These are phyloP conservation scores for Drosophila micromelanica DNA, from an alignment of 1,140 invertebrate species.

Conservation along the genomic window DNA sequence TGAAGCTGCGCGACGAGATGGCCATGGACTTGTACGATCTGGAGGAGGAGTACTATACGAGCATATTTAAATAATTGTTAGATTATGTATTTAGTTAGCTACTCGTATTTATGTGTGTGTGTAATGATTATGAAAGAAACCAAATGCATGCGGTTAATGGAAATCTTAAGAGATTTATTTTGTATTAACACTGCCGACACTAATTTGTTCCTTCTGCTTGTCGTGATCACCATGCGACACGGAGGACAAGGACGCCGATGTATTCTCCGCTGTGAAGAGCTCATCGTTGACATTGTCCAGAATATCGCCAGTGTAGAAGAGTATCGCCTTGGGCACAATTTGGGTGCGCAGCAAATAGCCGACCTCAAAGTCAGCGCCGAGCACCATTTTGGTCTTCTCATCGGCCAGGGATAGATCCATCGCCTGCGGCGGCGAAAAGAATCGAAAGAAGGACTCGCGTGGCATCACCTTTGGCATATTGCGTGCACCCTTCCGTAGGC, in stretches of 20 bases:
- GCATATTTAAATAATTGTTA: slow-evolving; percentile 91
- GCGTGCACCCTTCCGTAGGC: slow-evolving; percentile 96
- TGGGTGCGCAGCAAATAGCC: slow-evolving; percentile 97
- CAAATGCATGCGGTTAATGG: slow-evolving; percentile 11
- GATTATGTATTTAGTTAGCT: neutral
- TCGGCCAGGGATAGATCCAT: slow-evolving; percentile 88
- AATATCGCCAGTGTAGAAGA: slow-evolving; percentile 95
- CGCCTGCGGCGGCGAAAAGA: slow-evolving; percentile 94
- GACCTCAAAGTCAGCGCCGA: slow-evolving; percentile 96
- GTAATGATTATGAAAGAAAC: neutral
- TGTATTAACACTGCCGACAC: slow-evolving; percentile 13
- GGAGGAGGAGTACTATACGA: slow-evolving; percentile 99
- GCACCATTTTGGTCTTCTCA: slow-evolving; percentile 66
- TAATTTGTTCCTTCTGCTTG: slow-evolving; percentile 1
- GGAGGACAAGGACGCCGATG: slow-evolving; percentile 40
- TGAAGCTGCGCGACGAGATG: slow-evolving; percentile 96
- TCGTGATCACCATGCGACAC: slow-evolving; percentile 30
- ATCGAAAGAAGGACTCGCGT: slow-evolving; percentile 98
- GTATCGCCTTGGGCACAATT: slow-evolving; percentile 94
- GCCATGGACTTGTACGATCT: slow-evolving; percentile 97
- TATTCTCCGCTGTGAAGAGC: slow-evolving; percentile 21
- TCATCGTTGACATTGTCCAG: slow-evolving; percentile 84
- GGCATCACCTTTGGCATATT: slow-evolving; percentile 96
- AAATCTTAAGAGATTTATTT: slow-evolving; percentile 18
- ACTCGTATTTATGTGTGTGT: slow-evolving; percentile 7